Base-by-base conservation (phyloP, 2,888 invertebrate species). In the Catonia carolina region DNA sequence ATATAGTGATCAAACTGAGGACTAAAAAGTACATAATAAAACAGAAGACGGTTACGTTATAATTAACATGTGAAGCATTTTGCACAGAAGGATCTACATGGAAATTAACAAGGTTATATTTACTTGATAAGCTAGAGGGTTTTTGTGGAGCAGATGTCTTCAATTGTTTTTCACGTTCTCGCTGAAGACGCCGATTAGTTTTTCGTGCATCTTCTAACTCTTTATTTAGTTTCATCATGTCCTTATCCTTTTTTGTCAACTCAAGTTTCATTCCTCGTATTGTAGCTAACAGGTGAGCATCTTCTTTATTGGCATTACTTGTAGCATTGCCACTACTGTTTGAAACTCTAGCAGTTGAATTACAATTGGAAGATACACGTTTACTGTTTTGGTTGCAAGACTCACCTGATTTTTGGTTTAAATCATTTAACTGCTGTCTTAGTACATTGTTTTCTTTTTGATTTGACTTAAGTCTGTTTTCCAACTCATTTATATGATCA, bases 261-360 rank as follows among this genome's bases (percentile, higher is more conserved):
- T 89, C 89, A 0, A 83, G 72, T 69, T 89, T 85, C 67, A 89
- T 73, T 2, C 88, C 88, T 60, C 89, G 81, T 65, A 89, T 86
- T 0, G 89, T 88, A 0, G 88, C 87, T 20, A 89, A 71, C 47
- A 89, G 75, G 73, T 89, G 86, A 31, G 85, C 78, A 63, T 89
- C 88, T 66, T 75, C 62, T 78, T 80, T 64, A 73, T 75, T 14
- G 74, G 75, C 61, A 72, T 72, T 0, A 75, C 72, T 65, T 74
- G 70, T 51, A 74, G 74, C 23, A 27, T 4, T 6, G 4, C 27
- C 27, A 6, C 5, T 6, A 27, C 5, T 27, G 27, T 27, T 27
- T 27, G 8, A 4, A 27, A 4, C 27, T 6, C 5, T 4, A 6
- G 5, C 8, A 6, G 27, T 6, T 27, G 27, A 27, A 27, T 27